phyloP scores from a whole-genome alignment of 2,797 vertebrate species.

The Oreochromis mossambicus region DNA sequence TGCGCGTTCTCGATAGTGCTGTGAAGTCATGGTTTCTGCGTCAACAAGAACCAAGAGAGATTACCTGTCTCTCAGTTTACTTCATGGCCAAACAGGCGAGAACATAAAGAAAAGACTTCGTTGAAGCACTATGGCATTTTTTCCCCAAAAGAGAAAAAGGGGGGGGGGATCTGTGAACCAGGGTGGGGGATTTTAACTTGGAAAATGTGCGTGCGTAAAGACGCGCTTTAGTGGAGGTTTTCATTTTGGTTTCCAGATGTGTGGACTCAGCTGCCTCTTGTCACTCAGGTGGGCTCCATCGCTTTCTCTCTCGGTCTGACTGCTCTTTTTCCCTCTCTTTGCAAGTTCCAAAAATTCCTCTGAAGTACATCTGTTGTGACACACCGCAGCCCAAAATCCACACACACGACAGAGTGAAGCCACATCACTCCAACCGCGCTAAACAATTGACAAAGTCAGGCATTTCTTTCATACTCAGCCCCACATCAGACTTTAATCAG shows the following conservation, averaged over 20 bases:
- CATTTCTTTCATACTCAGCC: neutral
- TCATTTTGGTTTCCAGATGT: slow-evolving; percentile 81
- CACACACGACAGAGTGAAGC: slow-evolving; percentile 15
- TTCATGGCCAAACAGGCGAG: neutral
- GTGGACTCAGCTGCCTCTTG: slow-evolving; percentile 86
- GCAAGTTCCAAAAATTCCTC: slow-evolving; percentile 1
- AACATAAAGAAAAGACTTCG: neutral
- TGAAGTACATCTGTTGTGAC: slow-evolving; percentile 29
- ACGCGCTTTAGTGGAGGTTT: slow-evolving; percentile 47
- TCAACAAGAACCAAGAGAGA: neutral
- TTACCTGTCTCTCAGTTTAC: neutral
- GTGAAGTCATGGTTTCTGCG: neutral
- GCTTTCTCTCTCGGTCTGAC: neutral
- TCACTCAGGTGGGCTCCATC: slow-evolving; percentile 81
- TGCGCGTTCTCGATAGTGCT: neutral
- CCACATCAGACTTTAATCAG: neutral
- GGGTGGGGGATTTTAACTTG: neutral
- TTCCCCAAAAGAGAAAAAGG: neutral
- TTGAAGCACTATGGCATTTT: neutral
- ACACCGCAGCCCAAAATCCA: slow-evolving; percentile 32
- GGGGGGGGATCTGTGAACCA: neutral
- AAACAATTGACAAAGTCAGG: neutral
- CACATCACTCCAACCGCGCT: slow-evolving; percentile 21
- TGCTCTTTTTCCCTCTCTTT: neutral
- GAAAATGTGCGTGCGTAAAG: slow-evolving; percentile 53